phyloP scores from a whole-genome alignment of 2,888 invertebrate species.

The Eupithecia abbreviata region DNA sequence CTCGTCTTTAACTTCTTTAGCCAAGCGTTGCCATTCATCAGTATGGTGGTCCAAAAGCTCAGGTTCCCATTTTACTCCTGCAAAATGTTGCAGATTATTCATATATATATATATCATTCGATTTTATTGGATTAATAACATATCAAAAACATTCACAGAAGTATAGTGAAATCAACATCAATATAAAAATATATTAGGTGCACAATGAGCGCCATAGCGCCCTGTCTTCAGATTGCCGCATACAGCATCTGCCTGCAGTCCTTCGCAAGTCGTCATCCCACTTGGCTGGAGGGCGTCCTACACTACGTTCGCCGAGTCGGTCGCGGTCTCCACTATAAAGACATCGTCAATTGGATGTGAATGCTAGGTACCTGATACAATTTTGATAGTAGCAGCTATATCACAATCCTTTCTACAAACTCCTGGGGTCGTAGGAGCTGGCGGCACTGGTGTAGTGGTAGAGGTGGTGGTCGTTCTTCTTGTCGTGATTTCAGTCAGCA shows the following conservation, averaged over 20 bases:
- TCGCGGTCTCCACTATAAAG: neutral
- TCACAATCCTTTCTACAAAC: constrained; percentile 91
- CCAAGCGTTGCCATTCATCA: constrained; percentile 92
- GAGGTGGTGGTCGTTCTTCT: constrained; percentile 83
- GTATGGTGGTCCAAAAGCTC: constrained; percentile 94
- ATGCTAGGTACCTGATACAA: constrained; percentile 85
- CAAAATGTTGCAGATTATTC: too few species aligned
- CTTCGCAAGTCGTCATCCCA: too few species aligned
- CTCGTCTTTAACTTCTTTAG: constrained; percentile 91
- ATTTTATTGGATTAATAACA: constrained; percentile 2
- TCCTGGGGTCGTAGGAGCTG: constrained; percentile 91
- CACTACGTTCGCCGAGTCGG: too few species aligned
- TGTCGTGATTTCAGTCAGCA: constrained; percentile 77
- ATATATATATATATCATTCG: too few species aligned
- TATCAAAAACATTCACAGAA: neutral
- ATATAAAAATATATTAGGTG: too few species aligned
- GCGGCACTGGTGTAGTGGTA: constrained; percentile 88
- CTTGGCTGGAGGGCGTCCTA: too few species aligned
- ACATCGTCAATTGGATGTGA: neutral
- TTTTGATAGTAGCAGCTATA: constrained; percentile 92
- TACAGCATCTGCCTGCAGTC: too few species aligned
- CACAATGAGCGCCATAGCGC: too few species aligned
- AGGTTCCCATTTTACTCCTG: constrained; percentile 91
- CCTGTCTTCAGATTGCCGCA: too few species aligned
- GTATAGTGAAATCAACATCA: neutral